Percentiles rank a stretch among this genome's conserved stretches.
phyloP scores from a whole-genome alignment of 2,888 invertebrate species.

The Deilephila elpenor region DNA sequence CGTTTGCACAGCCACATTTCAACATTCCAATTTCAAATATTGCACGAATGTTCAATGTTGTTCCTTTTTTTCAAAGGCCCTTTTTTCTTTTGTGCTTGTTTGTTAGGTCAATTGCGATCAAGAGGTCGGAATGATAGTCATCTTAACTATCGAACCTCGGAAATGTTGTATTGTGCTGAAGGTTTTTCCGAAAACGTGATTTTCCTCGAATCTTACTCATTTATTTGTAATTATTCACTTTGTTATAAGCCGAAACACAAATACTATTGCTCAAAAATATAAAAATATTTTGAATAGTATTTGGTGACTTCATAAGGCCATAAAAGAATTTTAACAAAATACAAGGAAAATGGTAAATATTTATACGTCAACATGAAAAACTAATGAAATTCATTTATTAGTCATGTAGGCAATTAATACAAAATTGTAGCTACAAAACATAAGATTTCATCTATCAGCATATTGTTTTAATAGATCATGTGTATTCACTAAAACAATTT shows the following conservation, averaged over 20 bases:
- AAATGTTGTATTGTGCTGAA: not conserved
- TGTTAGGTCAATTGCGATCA: not conserved
- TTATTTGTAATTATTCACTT: not conserved
- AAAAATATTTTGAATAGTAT: not conserved
- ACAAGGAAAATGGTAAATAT: too few relatives aligned
- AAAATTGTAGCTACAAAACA: too few relatives aligned
- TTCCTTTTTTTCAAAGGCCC: not conserved
- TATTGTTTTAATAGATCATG: too few relatives aligned
- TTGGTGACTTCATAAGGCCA: too few relatives aligned
- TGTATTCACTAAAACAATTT: too few relatives aligned
- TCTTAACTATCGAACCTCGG: not conserved
- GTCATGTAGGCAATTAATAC: too few relatives aligned
- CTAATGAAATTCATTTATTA: too few relatives aligned
- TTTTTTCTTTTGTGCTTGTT: not conserved
- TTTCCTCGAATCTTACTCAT: not conserved
- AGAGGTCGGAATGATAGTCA: not conserved
- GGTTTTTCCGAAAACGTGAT: constrained; percentile 5
- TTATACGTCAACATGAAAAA: too few relatives aligned
- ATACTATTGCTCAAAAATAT: not conserved
- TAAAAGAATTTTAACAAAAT: too few relatives aligned
- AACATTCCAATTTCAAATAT: constrained; percentile 8
- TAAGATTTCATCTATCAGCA: too few relatives aligned
- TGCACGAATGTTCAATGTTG: not conserved
- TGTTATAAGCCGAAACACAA: not conserved
- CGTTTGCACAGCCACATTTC: not conserved